Base-by-base conservation (phyloP, 92 coral and sea anemone species). In the Anthopleura xanthogrammica region DNA sequence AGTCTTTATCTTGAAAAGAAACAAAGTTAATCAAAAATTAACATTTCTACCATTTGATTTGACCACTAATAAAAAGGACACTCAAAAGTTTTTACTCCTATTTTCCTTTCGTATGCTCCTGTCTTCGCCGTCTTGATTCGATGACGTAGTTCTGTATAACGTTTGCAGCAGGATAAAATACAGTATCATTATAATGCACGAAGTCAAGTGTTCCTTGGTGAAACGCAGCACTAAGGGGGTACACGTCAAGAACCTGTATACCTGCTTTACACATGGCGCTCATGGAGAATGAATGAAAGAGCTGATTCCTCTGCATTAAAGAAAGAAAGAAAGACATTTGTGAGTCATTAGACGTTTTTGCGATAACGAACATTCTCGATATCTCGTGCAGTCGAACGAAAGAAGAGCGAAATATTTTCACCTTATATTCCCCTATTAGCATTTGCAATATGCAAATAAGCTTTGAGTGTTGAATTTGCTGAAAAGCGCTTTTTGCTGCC, bases 171-270 rank as follows among this genome's bases (percentile, higher is more conserved):
- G 95, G 89, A 43, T 72, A 86, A 57, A 93, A 94, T 24, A 87
- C 98, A 40, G 81, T 81, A 16, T 85, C 80, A 3, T 64, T 81
- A 74, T 95, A 95, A 84, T 95, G 98, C 50, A 93, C 97, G 56
- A 85, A 90, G 85, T 95, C 98, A 20, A 80, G 55, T 5, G 98
- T 93, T 20, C 95, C 98, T 24, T 80, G 77, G 68, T 87, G 76
- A 56, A 89, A 95, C 20, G 98, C 85, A 4, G 95, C 92, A 73
- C 74, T 68, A 42, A 88, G 77, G 57, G 87, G 94, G 52, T 88
- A 91, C 78, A 85, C 76, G 64, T 91, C 91, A n/a, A 88, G 73
- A 16, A 86, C 60, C 68, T 86, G 83, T 56, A 85, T 82, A 20
- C 88, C 90, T 19, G 94, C 91, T 57, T 39, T 78, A 40, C 90